These are phyloP conservation scores for Luscinia megarhynchos DNA, from an alignment of 2,797 vertebrate species.

Conservation along the genomic window DNA sequence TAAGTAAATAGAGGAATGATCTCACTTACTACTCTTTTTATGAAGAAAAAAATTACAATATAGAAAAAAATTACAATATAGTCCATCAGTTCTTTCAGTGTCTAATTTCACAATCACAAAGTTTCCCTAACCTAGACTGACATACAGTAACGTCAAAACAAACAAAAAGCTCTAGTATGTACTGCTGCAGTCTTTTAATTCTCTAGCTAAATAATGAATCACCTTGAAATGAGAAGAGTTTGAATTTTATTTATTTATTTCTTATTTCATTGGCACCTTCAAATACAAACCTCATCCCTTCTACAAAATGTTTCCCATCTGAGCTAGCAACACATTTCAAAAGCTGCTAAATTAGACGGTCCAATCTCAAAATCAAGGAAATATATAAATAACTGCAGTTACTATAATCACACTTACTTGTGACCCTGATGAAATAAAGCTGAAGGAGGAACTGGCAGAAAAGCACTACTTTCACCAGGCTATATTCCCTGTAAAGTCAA, in stretches of 20 bases:
- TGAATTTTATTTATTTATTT: not conserved
- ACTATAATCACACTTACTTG: not conserved
- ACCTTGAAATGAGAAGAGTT: not conserved
- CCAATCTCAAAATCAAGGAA: slow-evolving; percentile 21
- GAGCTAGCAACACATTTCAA: not conserved
- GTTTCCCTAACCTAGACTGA: not conserved
- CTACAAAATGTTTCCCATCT: not conserved
- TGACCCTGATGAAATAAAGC: not conserved
- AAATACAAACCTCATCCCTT: not conserved
- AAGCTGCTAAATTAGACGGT: not conserved
- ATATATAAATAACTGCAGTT: not conserved
- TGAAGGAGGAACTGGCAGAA: not conserved
- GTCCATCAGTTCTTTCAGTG: not conserved
- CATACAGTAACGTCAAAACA: not conserved
- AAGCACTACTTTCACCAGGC: not conserved
- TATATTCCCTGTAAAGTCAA: not conserved
- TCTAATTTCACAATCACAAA: not conserved
- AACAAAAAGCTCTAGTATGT: not conserved
- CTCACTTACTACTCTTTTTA: not conserved
- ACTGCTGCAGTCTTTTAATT: not conserved
- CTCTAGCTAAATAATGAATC: not conserved
- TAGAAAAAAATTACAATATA: not conserved
- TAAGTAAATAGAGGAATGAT: not conserved
- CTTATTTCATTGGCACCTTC: not conserved
- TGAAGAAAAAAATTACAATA: not conserved